A percentile compares a stretch with the other conserved stretches of the same genome.
Conservation (phyloP, 2,113 vertebrate species). For the Nansenia antarctica region DNA sequence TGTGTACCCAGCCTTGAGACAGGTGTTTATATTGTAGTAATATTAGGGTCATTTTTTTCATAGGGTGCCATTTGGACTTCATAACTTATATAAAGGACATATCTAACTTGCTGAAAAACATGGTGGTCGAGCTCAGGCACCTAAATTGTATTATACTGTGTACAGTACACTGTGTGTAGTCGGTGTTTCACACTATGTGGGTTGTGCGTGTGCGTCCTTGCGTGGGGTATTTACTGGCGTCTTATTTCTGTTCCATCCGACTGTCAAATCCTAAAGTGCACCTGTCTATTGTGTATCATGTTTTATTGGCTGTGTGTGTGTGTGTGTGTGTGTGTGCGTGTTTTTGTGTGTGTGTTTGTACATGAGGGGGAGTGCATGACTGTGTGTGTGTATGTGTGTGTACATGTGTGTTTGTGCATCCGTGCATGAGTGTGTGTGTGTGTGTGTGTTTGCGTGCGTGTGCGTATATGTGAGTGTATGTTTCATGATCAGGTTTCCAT, state of each 20-base stretch:
- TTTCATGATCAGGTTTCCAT: constrained; percentile 2
- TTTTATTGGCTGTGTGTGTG: constrained; percentile 3
- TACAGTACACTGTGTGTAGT: too few relatives aligned
- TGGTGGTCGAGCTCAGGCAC: too few relatives aligned
- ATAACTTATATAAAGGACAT: too few relatives aligned
- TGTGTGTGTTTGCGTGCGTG: constrained; percentile 35
- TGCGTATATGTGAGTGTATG: constrained; percentile 21
- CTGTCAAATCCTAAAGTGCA: constrained; percentile 36
- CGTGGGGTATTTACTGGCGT: too few relatives aligned
- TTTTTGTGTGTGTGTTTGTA: not conserved
- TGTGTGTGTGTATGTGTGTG: not conserved
- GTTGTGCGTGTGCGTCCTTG: not conserved
- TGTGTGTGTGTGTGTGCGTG: not conserved
- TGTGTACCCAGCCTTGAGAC: too few relatives aligned
- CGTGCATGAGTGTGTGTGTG: constrained; percentile 32
- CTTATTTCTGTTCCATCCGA: constrained; percentile 16
- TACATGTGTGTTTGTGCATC: not conserved
- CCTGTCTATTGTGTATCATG: constrained; percentile 33
- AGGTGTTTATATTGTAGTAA: too few relatives aligned
- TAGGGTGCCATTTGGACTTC: too few relatives aligned
- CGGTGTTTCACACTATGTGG: not conserved
- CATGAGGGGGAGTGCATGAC: not conserved
- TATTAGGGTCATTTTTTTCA: too few relatives aligned
- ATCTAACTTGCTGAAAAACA: too few relatives aligned
- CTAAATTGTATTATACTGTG: too few relatives aligned